These are phyloP conservation scores for Homarus americanus DNA, from an alignment of 1,140 invertebrate species.

Conservation along the genomic window DNA sequence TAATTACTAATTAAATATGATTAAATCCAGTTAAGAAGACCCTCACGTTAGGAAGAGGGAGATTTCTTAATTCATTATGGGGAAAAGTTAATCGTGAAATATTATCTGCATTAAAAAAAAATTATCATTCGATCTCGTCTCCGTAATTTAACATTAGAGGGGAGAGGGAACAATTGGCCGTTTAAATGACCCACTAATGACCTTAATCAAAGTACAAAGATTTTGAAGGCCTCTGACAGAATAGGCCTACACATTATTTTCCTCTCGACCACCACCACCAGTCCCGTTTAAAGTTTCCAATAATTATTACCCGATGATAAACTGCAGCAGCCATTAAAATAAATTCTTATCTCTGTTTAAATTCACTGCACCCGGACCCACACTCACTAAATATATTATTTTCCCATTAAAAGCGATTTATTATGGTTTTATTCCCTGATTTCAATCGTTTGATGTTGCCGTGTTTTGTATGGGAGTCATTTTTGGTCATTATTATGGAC, in stretches of 20 bases:
- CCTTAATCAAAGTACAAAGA: slow-evolving; percentile 50
- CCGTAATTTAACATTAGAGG: background rate
- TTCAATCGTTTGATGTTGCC: background rate
- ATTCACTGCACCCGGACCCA: slow-evolving; percentile 9
- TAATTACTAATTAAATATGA: too few species aligned
- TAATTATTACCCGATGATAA: slow-evolving; percentile 44
- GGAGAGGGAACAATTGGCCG: slow-evolving; percentile 22
- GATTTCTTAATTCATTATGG: background rate
- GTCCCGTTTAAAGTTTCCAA: slow-evolving; percentile 54
- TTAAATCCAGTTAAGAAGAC: too few species aligned
- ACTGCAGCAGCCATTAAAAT: slow-evolving; percentile 38
- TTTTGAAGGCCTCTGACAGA: slow-evolving; percentile 20
- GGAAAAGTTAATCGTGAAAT: background rate
- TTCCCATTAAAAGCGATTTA: slow-evolving; percentile 31
- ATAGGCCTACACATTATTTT: slow-evolving; percentile 27
- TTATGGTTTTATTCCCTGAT: slow-evolving; percentile 58
- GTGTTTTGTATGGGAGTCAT: background rate
- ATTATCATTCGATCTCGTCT: slow-evolving; percentile 40
- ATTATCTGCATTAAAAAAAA: background rate
- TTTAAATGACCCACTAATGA: slow-evolving; percentile 33
- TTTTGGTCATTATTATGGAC: background rate
- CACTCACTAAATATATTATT: slow-evolving; percentile 38
- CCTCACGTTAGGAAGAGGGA: background rate
- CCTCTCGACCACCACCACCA: slow-evolving; percentile 8
- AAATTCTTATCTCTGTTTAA: slow-evolving; percentile 10